A percentile compares a stretch with the other conserved stretches of the same genome.
These are phyloP conservation scores for Pheucticus melanocephalus DNA, from an alignment of 2,113 vertebrate genomes.

Conservation along the genomic window DNA sequence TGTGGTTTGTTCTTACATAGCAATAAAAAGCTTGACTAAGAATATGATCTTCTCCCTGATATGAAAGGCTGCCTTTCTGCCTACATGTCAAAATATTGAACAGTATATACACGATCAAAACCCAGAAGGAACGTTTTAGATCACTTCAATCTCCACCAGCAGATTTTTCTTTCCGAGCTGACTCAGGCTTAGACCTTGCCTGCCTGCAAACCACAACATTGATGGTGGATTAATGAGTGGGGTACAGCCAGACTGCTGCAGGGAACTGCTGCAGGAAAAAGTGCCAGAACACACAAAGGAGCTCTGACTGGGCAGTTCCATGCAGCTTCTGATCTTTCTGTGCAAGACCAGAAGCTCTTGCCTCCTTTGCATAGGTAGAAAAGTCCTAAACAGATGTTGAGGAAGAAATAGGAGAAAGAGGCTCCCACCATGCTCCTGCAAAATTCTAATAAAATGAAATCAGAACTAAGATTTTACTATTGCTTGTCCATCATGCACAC, in stretches of 20 bases:
- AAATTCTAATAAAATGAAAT: neutral
- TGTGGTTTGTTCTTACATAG: neutral
- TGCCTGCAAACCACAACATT: neutral
- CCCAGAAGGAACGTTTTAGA: neutral
- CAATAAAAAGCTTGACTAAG: neutral
- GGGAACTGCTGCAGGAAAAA: neutral
- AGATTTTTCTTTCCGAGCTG: neutral
- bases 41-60: neutral
- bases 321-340: neutral
- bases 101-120: neutral
- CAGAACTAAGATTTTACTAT: neutral
- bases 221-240: neutral
- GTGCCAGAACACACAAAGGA: neutral
- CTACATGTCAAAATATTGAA: neutral
- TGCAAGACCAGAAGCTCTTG: neutral
- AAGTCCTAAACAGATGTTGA: neutral
- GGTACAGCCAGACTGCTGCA: neutral
- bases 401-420: neutral
- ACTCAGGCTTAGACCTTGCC: neutral
- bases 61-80: neutral
- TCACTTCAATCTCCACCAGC: neutral
- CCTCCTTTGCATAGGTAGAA: neutral
- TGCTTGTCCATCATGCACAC: fast-evolving
- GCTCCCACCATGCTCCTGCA: neutral
- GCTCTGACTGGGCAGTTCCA: neutral